phyloP scores from a whole-genome alignment of 2,888 invertebrate species.

The Sesamia inferens region DNA sequence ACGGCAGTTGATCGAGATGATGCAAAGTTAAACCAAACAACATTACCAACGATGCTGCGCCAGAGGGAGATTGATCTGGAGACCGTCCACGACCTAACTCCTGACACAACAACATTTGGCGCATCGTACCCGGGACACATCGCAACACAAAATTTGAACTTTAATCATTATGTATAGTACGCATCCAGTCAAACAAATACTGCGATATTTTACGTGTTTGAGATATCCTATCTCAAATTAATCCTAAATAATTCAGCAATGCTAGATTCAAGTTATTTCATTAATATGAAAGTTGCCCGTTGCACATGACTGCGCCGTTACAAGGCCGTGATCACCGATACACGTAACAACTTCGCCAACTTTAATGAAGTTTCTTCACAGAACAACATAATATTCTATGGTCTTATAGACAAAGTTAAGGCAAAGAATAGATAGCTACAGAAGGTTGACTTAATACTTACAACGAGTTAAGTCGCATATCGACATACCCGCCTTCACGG shows the following conservation, averaged over 20 bases:
- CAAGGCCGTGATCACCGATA: conserved; percentile 33
- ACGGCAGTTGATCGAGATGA: too few relatives aligned
- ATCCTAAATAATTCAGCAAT: conserved; percentile 1
- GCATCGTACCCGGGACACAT: too few relatives aligned
- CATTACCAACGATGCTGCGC: too few relatives aligned
- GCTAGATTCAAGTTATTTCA: conserved; percentile 33
- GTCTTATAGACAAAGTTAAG: conserved; percentile 34
- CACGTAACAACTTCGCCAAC: conserved; percentile 48
- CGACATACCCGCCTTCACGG: too few relatives aligned
- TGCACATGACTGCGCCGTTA: conserved; percentile 47
- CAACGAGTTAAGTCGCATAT: background rate
- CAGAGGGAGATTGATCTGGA: too few relatives aligned
- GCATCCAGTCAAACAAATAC: background rate
- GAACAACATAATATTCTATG: conserved; percentile 35
- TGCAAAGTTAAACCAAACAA: too few relatives aligned
- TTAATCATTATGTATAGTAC: background rate
- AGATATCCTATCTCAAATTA: background rate
- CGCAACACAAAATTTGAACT: too few relatives aligned
- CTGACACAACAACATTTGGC: too few relatives aligned
- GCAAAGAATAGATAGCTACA: background rate
- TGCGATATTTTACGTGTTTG: background rate
- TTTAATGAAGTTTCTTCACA: conserved; percentile 58
- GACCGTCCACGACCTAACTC: too few relatives aligned
- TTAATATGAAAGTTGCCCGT: conserved; percentile 35
- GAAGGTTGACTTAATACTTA: background rate